Percentiles rank a stretch among this genome's conserved stretches.
phyloP scores from a whole-genome alignment of 1,140 invertebrate genomes.

The Tachypleus tridentatus region DNA sequence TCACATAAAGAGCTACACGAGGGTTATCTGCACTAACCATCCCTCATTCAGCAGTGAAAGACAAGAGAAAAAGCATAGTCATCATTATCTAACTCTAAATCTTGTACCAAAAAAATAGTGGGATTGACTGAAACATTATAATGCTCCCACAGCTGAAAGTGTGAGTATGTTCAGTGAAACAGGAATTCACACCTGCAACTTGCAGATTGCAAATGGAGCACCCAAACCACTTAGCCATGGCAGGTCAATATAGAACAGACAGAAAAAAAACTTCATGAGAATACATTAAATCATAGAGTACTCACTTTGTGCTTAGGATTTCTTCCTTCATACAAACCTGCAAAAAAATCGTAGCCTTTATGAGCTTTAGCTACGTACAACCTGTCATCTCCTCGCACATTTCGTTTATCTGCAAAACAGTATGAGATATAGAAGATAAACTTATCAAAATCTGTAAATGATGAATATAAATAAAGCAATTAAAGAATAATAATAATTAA shows the following conservation, averaged over 20 bases:
- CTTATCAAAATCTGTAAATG: background rate
- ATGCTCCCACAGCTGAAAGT: too few relatives aligned
- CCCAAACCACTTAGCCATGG: background rate
- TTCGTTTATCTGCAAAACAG: slow-evolving; percentile 38
- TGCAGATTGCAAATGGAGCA: slow-evolving; percentile 11
- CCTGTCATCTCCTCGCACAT: slow-evolving; percentile 57
- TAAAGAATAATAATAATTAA: slow-evolving; percentile 1
- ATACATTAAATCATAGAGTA: background rate
- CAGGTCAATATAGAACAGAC: background rate
- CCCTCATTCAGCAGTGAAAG: too few relatives aligned
- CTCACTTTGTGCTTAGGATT: slow-evolving; percentile 29
- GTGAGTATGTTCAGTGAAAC: too few relatives aligned
- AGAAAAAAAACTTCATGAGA: background rate
- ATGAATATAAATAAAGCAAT: slow-evolving; percentile 5
- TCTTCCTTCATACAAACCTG: slow-evolving; percentile 50
- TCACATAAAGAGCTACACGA: too few relatives aligned
- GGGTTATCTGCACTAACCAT: too few relatives aligned
- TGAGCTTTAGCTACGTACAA: slow-evolving; percentile 62
- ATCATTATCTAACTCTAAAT: too few relatives aligned
- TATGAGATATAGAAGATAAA: background rate
- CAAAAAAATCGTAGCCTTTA: slow-evolving; percentile 51
- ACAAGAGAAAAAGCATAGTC: too few relatives aligned
- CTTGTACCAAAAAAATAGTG: too few relatives aligned
- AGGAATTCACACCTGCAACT: background rate
- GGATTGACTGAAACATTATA: too few relatives aligned